phyloP scores from a whole-genome alignment of 2,113 vertebrate genomes.

The Phalacrocorax brasilianus region DNA sequence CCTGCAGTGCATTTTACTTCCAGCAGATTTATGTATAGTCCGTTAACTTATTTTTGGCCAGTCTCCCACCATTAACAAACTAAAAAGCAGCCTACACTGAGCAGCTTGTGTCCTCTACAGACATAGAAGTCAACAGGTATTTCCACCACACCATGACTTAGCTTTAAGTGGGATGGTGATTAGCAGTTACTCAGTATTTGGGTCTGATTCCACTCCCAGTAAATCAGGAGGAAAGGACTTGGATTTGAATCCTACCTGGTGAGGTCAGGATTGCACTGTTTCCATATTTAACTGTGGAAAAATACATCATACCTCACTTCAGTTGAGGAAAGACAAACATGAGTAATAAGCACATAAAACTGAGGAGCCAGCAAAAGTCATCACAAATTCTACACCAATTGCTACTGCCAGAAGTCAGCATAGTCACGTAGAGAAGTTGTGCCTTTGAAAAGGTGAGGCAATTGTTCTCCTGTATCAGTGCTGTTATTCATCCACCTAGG shows the following conservation, averaged over 20 bases:
- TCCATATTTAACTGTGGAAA: neutral
- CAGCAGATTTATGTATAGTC: neutral
- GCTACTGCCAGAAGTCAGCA: neutral
- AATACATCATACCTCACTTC: neutral
- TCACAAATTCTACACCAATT: neutral
- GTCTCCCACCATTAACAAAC: neutral
- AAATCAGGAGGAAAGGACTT: neutral
- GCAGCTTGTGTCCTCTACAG: neutral
- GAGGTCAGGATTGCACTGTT: neutral
- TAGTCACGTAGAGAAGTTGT: fast-evolving
- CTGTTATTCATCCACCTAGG: neutral
- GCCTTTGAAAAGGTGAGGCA: neutral
- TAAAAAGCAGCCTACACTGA: neutral
- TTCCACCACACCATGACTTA: neutral
- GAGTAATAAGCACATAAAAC: neutral
- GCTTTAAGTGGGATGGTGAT: neutral
- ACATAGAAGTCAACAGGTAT: neutral
- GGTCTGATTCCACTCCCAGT: neutral
- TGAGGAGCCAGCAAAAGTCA: neutral
- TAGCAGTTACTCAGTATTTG: neutral
- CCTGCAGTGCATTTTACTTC: neutral
- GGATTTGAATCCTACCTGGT: neutral
- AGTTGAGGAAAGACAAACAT: neutral
- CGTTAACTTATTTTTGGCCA: neutral
- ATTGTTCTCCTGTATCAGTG: neutral